Percentiles rank a stretch among this genome's conserved stretches.
phyloP scores from a whole-genome alignment of 1,140 invertebrate species.

The Drosophila sturtevanti region DNA sequence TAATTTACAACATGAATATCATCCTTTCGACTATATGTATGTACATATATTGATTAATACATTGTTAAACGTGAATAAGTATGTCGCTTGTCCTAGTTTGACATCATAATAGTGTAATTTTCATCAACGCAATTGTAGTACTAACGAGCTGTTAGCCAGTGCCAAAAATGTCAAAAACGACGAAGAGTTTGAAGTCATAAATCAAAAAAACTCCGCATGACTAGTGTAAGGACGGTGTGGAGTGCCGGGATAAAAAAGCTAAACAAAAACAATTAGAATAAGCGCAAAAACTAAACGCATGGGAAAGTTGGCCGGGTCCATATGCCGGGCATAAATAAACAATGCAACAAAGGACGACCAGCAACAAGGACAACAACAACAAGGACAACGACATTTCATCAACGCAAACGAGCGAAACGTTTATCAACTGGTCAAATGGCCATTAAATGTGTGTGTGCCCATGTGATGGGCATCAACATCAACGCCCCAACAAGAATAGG shows the following conservation, averaged over 20 bases:
- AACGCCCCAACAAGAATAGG: conserved; percentile 31
- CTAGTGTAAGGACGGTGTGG: not conserved
- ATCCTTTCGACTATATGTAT: no score
- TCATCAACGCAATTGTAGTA: conserved; percentile 55
- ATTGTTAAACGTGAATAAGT: conserved; percentile 49
- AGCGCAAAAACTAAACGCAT: conserved; percentile 71
- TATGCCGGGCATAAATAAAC: conserved; percentile 75
- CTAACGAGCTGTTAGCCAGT: conserved; percentile 1
- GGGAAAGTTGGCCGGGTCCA: conserved; percentile 43
- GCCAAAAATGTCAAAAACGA: conserved; percentile 33
- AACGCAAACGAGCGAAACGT: conserved; percentile 81
- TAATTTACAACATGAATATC: no score
- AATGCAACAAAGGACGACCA: conserved; percentile 64
- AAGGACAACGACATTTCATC: conserved; percentile 78
- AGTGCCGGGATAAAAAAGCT: conserved; percentile 33
- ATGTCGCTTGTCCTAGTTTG: conserved; percentile 67
- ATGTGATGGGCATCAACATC: conserved; percentile 33
- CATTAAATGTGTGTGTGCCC: conserved; percentile 79
- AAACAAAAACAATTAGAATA: conserved; percentile 80
- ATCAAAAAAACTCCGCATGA: conserved; percentile 58
- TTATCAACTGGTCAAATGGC: conserved; percentile 83
- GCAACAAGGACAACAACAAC: conserved; percentile 33
- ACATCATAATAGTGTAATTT: conserved; percentile 80
- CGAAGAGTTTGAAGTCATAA: conserved; percentile 43
- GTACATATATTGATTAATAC: no score